Percentiles rank a stretch among this genome's conserved stretches.
Conservation (phyloP, 2,888 invertebrate species). For the Eupelmus urozonus region DNA sequence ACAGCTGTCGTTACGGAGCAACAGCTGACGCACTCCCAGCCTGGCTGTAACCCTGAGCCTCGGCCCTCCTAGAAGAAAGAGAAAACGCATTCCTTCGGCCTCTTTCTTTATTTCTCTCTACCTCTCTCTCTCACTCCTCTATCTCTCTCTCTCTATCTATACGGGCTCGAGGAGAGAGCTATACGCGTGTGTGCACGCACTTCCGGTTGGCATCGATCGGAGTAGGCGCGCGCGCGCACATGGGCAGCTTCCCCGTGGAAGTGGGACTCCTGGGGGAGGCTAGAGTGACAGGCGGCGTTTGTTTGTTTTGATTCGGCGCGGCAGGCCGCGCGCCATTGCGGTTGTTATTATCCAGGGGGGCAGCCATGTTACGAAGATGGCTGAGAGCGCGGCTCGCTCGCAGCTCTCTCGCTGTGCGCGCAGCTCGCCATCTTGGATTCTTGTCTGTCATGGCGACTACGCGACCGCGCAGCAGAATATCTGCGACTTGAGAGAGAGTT, state of each 20-base stretch:
- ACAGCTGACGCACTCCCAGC: too few relatives aligned
- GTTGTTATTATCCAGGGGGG: conserved; percentile 81
- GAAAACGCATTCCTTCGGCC: too few relatives aligned
- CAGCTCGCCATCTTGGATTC: neutral
- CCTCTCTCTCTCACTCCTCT: too few relatives aligned
- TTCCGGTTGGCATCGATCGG: conserved; percentile 72
- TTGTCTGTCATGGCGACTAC: conserved; percentile 11
- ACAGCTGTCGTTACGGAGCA: too few relatives aligned
- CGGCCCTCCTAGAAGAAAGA: too few relatives aligned
- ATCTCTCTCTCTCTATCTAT: neutral
- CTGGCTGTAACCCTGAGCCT: too few relatives aligned
- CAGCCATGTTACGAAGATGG: conserved; percentile 83
- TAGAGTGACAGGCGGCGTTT: conserved; percentile 58
- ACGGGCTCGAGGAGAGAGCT: neutral
- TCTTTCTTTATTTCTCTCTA: too few relatives aligned
- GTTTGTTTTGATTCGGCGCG: conserved; percentile 78
- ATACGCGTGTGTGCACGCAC: conserved; percentile 65
- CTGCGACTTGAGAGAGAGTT: too few relatives aligned
- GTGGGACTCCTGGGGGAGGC: neutral
- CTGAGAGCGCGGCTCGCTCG: conserved; percentile 61
- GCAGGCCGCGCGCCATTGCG: conserved; percentile 72
- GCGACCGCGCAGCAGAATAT: too few relatives aligned
- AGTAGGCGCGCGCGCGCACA: conserved; percentile 36
- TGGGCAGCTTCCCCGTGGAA: neutral
- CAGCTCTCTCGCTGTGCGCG: too few relatives aligned